These are phyloP conservation scores for Melipona bicolor DNA, from an alignment of 2,888 invertebrate species.

Conservation along the genomic window DNA sequence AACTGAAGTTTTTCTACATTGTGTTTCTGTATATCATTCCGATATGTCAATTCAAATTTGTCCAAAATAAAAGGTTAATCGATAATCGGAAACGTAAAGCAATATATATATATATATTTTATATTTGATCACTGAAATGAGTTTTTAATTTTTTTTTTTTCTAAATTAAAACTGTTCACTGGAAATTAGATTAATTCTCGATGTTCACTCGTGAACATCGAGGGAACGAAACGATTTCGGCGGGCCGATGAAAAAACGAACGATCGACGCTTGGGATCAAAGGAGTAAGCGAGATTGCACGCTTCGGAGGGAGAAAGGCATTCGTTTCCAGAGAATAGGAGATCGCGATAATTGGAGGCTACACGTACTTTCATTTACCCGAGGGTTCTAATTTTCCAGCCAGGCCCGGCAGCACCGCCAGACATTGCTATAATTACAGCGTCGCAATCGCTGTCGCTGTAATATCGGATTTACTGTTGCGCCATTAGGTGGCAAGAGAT, in stretches of 20 bases:
- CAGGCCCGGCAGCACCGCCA: slow-evolving; percentile 11
- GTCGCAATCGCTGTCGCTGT: slow-evolving; percentile 39
- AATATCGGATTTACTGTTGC: slow-evolving; percentile 54
- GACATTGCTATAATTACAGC: slow-evolving; percentile 43
- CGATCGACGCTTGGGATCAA: background rate
- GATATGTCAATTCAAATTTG: no score
- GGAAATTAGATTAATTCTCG: no score
- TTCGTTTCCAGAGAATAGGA: slow-evolving; percentile 27
- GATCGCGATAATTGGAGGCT: slow-evolving; percentile 48
- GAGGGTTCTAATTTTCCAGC: slow-evolving; percentile 38
- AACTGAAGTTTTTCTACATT: no score
- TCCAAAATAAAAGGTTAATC: no score
- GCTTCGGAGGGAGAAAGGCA: slow-evolving; percentile 1
- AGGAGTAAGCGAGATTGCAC: slow-evolving; percentile 26
- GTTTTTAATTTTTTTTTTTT: no score
- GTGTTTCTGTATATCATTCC: no score
- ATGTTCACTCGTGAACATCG: no score
- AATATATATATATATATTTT: no score
- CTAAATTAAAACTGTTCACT: no score
- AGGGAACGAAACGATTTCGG: no score
- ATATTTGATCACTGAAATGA: no score
- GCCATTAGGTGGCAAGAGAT: slow-evolving; percentile 46
- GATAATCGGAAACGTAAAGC: no score
- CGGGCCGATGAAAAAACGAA: background rate
- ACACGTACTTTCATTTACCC: slow-evolving; percentile 41